Evolutionary conservation across 2,113 vertebrate species (phyloP).

Genomic region (Cyanoderma ruficeps): DNA sequence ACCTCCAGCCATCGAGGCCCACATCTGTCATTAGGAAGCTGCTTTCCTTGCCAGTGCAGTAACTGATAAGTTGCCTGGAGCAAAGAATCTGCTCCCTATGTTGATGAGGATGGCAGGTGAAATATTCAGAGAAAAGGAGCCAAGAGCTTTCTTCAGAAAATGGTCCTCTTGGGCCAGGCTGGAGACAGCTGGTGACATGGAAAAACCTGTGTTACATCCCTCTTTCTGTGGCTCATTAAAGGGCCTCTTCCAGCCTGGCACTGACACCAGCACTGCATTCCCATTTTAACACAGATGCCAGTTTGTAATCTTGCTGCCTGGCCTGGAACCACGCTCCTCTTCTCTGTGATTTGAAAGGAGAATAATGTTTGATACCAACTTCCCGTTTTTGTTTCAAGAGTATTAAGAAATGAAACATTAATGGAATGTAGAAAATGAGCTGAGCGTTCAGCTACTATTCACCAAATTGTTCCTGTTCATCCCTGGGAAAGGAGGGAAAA

Average conservation of each 20-base stretch:
- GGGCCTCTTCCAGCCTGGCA: background rate
- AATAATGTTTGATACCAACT: background rate
- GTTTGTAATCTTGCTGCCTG: background rate
- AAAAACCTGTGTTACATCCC: background rate
- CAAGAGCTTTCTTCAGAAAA: slow-evolving; percentile 11
- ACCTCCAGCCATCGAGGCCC: fast-evolving
- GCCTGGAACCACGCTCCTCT: background rate
- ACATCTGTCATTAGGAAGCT: background rate
- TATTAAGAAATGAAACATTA: slow-evolving; percentile 63
- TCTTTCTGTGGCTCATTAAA: background rate
- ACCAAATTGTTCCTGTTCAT: slow-evolving; percentile 24
- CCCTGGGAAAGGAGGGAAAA: background rate
- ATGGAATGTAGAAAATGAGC: slow-evolving; percentile 48
- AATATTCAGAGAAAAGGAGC: background rate
- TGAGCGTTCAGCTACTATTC: background rate
- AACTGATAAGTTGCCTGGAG: background rate
- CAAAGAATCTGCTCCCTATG: background rate
- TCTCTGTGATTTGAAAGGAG: slow-evolving; percentile 7
- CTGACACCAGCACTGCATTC: background rate
- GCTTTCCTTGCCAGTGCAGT: background rate
- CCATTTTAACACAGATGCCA: background rate
- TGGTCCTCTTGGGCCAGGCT: background rate
- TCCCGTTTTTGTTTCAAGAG: slow-evolving; percentile 27
- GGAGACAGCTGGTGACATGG: background rate
- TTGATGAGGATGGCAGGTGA: background rate